These are phyloP conservation scores for Chaetodon auriga DNA, from an alignment of 2,113 vertebrate genomes.

Conservation along the genomic window DNA sequence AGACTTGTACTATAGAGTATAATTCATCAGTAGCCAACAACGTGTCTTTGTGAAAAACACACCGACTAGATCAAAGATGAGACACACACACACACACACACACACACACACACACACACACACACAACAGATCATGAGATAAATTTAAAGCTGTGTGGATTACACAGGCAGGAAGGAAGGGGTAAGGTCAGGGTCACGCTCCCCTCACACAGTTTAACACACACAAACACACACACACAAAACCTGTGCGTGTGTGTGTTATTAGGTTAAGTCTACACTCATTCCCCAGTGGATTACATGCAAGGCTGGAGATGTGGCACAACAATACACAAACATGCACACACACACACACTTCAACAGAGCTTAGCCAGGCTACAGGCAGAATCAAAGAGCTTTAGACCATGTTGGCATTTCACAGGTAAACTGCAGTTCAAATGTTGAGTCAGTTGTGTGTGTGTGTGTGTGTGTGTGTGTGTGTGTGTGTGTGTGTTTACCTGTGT, in stretches of 20 bases:
- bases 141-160: constrained; percentile 43
- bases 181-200: constrained; percentile 38
- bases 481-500: constrained; percentile 87
- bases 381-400: constrained; percentile 23
- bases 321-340: constrained; percentile 28
- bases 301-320: constrained; percentile 48
- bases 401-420: constrained; percentile 3
- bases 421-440: constrained; percentile 7
- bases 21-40: constrained; percentile 5
- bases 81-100: constrained; percentile 22
- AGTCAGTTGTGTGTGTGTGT: background rate
- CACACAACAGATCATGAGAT: constrained; percentile 34
- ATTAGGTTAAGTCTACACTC: constrained; percentile 21
- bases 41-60: constrained; percentile 32
- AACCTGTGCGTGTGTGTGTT: constrained; percentile 29
- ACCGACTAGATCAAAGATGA: constrained; percentile 22
- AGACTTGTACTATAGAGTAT: background rate
- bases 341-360: background rate
- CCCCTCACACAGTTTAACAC: constrained; percentile 17
- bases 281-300: constrained; percentile 58
- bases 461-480: constrained; percentile 23
- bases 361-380: constrained; percentile 27
- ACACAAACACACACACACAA: too few species aligned
- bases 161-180: constrained; percentile 3
- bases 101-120: constrained; percentile 8